Evolutionary conservation across 2,888 invertebrate species (phyloP), one percentile per base, ranked within the genome.

Genomic region (Thymelicus acteon): DNA sequence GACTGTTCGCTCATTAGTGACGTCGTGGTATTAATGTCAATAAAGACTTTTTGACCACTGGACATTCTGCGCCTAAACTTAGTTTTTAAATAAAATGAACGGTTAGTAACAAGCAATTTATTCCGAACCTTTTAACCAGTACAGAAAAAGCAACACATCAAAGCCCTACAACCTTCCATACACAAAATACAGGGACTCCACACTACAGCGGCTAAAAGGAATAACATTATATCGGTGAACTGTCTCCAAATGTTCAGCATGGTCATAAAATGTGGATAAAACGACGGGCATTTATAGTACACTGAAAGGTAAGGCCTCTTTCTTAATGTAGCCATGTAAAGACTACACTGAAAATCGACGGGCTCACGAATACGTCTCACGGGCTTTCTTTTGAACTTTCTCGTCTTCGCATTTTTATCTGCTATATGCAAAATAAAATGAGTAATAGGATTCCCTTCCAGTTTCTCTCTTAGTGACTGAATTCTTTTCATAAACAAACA

Each of bases 121-220:
- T 66, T 61, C 54, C 48, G 37, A 70, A 47, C 44, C 24, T 62
- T 24, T 80, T 65, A 79, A 39, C 76, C 80, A 61, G 82, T 82
- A 79, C 85, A 86, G 73, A 84, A 75, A 71, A 78, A 74, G 75
- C 85, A 86, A 79, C 85, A 86, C 76, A 83, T 67, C 44, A 80
- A 67, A 7, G 77, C 80, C 69, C 78, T 83, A 66, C 81, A 83
- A 19, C 82, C 7, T 74, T 88, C 88, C 75, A 83, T 80, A 63
- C 74, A 73, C 7, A 87, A 73, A 65, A 89, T 84, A 73, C 86
- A 87, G 10, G 89, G 88, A 74, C 85, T 86, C 89, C 89, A 89
- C 44, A 87, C 84, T n/a, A 77, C 67, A 0, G 85, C 80, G 3
- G 89, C 89, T 48, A 86, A 72, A 57, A 87, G 58, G 61, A 86